phyloP scores from a whole-genome alignment of 2,888 invertebrate genomes.

The Zygogramma bicolorata region DNA sequence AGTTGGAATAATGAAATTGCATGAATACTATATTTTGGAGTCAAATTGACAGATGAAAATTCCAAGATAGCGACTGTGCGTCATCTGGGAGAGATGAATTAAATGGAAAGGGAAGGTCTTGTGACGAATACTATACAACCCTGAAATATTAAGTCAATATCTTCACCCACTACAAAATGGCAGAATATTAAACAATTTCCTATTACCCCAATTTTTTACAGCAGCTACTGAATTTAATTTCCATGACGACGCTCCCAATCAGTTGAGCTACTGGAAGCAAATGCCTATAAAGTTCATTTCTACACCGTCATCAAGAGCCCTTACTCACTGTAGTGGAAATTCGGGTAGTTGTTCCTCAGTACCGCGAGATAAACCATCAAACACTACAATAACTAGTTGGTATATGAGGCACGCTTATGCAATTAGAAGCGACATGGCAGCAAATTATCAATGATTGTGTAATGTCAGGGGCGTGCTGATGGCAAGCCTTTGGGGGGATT shows the following conservation, averaged over 20 bases:
- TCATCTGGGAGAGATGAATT: too few relatives aligned
- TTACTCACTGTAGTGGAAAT: constrained; percentile 33
- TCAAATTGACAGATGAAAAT: too few relatives aligned
- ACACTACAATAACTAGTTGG: constrained; percentile 34
- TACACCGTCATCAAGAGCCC: constrained; percentile 17
- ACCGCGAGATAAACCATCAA: constrained; percentile 37
- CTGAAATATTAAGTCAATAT: too few relatives aligned
- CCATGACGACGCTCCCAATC: constrained; percentile 7
- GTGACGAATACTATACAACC: too few relatives aligned
- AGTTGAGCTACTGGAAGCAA: constrained; percentile 12
- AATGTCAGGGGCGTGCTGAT: not conserved
- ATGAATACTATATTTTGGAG: too few relatives aligned
- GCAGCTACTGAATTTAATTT: not conserved
- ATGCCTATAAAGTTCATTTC: constrained; percentile 28
- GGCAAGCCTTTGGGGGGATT: not conserved
- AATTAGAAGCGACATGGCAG: constrained; percentile 26
- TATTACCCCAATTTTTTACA: not conserved
- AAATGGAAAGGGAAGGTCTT: too few relatives aligned
- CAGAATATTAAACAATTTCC: too few relatives aligned
- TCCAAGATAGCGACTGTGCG: too few relatives aligned
- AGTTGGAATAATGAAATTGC: too few relatives aligned
- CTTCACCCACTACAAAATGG: too few relatives aligned
- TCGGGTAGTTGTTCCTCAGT: constrained; percentile 28
- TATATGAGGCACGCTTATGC: constrained; percentile 34
- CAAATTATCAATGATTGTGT: constrained; percentile 34